Base-by-base conservation (phyloP, 2,888 invertebrate genomes). In the Argyresthia albistria region DNA sequence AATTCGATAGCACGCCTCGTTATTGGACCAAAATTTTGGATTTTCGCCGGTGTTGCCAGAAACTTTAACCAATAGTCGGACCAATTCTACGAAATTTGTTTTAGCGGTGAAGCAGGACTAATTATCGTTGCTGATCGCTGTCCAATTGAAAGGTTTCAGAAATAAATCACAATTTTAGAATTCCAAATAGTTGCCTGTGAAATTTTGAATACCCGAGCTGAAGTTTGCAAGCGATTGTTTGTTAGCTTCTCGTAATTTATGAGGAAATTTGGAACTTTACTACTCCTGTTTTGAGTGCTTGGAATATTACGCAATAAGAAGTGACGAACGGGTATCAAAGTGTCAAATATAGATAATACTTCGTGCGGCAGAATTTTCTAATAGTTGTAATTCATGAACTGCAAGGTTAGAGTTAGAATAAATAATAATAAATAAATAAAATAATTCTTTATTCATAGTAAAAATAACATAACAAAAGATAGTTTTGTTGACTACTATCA, bases 211-310 rank as follows among this genome's bases (percentile, higher is more conserved):
- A 12, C 8, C 14, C 37, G 37, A 36, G 12, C 15, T 37, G 37
- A 37, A 39, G 48, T 48, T 48, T 8, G 37, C 0, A 12, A 48
- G 12, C 12, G 36, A 35, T 25, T 9, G 37, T 36, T 15, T 8
- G 45, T 45, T 39, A 48, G 48, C 37, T 37, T 14, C 46, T 4
- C n/a, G 48, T 48, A 14, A 48, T 48, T 48, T 48, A 48, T 48
- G 12, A 14, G 15, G 37, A 14, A 14, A 37, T 36, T 14, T 9
- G 45, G 15, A 45, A 45, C 14, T 45, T 12, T 45, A 9, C 14
- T 14, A 9, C 12, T 11, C 14, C 15, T 48, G 48, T 48, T 48
- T 48, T 37, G 48, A 37, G 12, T 48, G 37, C 25, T 4, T 25
- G 6, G 25, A 6, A 25, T 25, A 25, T 25, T 25, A 25, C 25